Conservation (phyloP, 2,113 vertebrate genomes). For the Chaetodon trifascialis region DNA sequence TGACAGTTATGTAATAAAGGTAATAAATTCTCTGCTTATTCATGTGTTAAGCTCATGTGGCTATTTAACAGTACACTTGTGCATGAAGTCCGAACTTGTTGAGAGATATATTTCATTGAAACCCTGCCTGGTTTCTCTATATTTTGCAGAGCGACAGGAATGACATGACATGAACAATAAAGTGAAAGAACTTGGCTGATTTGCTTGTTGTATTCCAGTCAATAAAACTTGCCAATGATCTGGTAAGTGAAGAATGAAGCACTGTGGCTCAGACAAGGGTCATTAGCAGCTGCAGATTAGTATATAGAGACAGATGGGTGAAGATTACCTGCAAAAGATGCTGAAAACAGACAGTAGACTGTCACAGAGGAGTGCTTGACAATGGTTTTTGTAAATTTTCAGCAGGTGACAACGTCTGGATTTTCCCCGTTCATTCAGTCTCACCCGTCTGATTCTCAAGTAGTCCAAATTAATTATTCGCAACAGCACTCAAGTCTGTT, state of each 20-base stretch:
- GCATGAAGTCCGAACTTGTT: not conserved
- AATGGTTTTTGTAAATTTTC: not conserved
- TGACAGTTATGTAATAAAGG: conserved; percentile 64
- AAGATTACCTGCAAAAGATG: conserved; percentile 3
- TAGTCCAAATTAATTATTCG: conserved; percentile 38
- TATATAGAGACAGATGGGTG: conserved; percentile 32
- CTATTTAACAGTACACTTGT: conserved; percentile 12
- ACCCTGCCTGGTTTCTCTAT: conserved; percentile 2
- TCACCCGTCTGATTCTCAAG: conserved; percentile 17
- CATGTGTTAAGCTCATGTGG: conserved; percentile 35
- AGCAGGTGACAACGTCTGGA: not conserved
- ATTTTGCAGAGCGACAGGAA: conserved; percentile 38
- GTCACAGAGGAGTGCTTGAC: not conserved
- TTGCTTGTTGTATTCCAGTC: conserved; percentile 32
- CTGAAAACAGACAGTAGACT: not conserved
- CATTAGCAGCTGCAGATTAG: conserved; percentile 24
- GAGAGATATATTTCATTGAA: conserved; percentile 34
- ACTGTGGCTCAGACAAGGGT: not conserved
- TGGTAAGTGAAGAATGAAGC: conserved; percentile 35
- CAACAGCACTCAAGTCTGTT: not conserved
- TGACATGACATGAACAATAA: conserved; percentile 37
- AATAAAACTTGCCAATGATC: conserved; percentile 47
- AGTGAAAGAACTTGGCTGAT: conserved; percentile 24
- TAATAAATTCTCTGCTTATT: conserved; percentile 56
- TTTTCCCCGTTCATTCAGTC: conserved; percentile 20